phyloP scores from a whole-genome alignment of 2,113 vertebrate species.

The Fregetta grallaria region DNA sequence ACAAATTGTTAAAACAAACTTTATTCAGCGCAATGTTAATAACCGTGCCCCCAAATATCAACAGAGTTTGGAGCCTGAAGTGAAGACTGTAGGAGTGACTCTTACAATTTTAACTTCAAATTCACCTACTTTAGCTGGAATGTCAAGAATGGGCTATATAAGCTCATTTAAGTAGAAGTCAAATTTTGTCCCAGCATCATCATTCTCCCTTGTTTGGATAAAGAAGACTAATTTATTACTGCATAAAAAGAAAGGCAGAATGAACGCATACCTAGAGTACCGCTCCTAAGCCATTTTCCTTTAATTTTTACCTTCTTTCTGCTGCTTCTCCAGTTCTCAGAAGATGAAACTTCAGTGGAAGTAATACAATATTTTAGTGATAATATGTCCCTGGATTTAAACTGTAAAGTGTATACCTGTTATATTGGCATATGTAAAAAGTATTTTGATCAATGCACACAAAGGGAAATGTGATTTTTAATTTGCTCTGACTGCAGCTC shows the following conservation, averaged over 20 bases:
- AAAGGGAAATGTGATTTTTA: background rate
- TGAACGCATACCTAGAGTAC: background rate
- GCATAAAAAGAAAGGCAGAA: background rate
- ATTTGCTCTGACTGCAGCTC: background rate
- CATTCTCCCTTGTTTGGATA: background rate
- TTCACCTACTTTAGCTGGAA: background rate
- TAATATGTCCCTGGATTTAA: background rate
- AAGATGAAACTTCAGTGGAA: background rate
- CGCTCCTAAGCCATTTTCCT: background rate
- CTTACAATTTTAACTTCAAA: background rate
- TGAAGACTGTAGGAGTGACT: background rate
- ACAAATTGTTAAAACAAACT: background rate
- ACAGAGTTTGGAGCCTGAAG: background rate
- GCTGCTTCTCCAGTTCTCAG: background rate
- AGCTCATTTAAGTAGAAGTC: background rate
- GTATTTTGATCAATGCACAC: background rate
- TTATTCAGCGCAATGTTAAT: background rate
- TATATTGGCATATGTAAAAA: background rate
- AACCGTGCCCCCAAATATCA: background rate
- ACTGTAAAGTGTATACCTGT: background rate
- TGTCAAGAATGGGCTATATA: background rate
- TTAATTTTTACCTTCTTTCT: background rate
- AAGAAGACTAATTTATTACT: background rate
- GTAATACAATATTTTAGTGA: background rate
- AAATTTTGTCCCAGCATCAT: background rate